Percentiles rank a stretch among this genome's conserved stretches.
Conservation (phyloP, 2,797 vertebrate species). For the Notamacropus eugenii region DNA sequence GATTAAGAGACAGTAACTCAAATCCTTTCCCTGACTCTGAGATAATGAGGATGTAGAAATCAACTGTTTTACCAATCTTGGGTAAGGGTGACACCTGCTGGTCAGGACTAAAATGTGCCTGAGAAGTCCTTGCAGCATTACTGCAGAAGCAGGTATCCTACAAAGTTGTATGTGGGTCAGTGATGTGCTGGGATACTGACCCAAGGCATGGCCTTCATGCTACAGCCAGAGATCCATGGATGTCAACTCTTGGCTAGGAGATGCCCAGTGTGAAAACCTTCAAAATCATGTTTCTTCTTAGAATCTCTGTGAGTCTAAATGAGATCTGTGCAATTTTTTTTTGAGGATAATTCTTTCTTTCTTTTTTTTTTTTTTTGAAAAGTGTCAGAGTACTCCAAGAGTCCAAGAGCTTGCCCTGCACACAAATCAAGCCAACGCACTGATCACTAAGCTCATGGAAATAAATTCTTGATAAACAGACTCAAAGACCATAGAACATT, state of each 20-base stretch:
- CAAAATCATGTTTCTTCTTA: not conserved
- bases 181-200: not conserved
- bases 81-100: constrained; percentile 37
- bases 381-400: not conserved
- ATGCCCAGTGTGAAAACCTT: not conserved
- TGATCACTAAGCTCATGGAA: not conserved
- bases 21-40: not conserved
- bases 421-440: not conserved
- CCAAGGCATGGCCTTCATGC: not conserved
- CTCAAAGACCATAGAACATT: not conserved
- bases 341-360: not conserved
- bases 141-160: not conserved
- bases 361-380: not conserved
- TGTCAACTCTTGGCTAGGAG: not conserved
- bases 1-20: not conserved
- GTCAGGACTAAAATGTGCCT: not conserved
- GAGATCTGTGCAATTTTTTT: not conserved
- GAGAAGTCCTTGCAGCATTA: no score
- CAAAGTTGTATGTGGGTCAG: not conserved
- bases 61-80: not conserved
- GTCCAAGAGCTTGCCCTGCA: not conserved
- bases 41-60: not conserved
- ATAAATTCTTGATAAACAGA: not conserved
- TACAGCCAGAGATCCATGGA: not conserved
- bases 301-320: not conserved